phyloP scores from a whole-genome alignment of 2,888 invertebrate genomes.

The Caenorhabditis sulstoni region DNA sequence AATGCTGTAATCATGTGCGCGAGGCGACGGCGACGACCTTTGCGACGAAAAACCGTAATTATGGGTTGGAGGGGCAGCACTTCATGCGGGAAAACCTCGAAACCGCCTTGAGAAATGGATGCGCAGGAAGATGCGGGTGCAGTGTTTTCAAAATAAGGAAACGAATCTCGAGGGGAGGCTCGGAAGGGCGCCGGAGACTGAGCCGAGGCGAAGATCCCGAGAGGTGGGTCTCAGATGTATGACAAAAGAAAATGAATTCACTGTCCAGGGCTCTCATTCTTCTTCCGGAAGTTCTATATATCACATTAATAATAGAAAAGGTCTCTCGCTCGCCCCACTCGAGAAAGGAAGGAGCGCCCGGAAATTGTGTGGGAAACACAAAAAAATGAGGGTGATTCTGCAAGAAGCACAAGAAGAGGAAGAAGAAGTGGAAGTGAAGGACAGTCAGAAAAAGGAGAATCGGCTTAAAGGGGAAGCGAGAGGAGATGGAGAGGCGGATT shows the following conservation, averaged over 20 bases:
- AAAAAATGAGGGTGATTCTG: neutral
- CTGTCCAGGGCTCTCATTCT: too few relatives aligned
- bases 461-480: slow-evolving; percentile 18
- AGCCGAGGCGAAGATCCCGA: too few relatives aligned
- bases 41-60: slow-evolving; percentile 41
- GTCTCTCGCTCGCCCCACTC: neutral
- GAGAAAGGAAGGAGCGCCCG: slow-evolving; percentile 4
- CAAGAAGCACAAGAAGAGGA: neutral
- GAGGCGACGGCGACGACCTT: slow-evolving; percentile 20
- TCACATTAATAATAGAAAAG: slow-evolving; percentile 47
- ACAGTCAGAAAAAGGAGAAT: slow-evolving; percentile 23
- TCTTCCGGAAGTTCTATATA: slow-evolving; percentile 30
- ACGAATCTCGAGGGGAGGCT: too few relatives aligned
- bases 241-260: too few relatives aligned
- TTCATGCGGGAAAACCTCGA: slow-evolving; percentile 9
- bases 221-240: too few relatives aligned
- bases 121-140: too few relatives aligned
- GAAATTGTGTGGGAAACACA: slow-evolving; percentile 3
- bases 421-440: neutral
- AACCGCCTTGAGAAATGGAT: neutral
- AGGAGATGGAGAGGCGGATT: neutral
- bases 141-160: neutral
- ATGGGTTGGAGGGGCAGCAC: slow-evolving; percentile 13
- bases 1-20: slow-evolving; percentile 3
- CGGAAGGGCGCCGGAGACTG: too few relatives aligned